Evolutionary conservation across 2,113 vertebrate species (phyloP).

Genomic region (Cyanocitta stelleri): DNA sequence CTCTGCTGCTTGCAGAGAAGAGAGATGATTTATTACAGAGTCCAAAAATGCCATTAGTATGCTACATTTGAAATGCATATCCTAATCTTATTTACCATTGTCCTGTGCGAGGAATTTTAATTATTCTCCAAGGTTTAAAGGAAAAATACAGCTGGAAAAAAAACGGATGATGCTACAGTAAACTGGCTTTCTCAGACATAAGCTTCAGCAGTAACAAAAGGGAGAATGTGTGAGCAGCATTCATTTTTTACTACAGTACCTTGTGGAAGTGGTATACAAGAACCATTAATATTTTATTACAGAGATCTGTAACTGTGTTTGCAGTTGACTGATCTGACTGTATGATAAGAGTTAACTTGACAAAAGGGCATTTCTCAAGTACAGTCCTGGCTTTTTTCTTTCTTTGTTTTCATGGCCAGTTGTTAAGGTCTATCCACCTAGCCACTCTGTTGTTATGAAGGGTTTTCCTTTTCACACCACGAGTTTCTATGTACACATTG

Average conservation of each 20-base stretch:
- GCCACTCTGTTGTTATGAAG: not conserved
- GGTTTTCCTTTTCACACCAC: not conserved
- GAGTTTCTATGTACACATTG: accelerated
- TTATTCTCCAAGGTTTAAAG: not conserved
- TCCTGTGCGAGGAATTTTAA: not conserved
- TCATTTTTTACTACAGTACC: not conserved
- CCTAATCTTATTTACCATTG: slow-evolving; percentile 15
- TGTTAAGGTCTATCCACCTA: not conserved
- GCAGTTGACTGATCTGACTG: not conserved
- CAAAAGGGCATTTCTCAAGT: not conserved
- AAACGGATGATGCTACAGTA: not conserved
- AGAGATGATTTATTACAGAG: not conserved
- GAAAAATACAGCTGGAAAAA: not conserved
- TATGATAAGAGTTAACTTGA: not conserved
- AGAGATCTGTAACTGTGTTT: not conserved
- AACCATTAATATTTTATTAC: slow-evolving; percentile 25
- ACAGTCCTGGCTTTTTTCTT: not conserved
- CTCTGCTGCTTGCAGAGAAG: not conserved
- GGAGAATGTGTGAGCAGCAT: not conserved
- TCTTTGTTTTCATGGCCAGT: not conserved
- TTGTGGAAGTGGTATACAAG: not conserved
- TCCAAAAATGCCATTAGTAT: not conserved
- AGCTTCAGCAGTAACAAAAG: not conserved
- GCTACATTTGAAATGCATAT: not conserved
- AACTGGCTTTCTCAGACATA: not conserved